These are phyloP conservation scores for Perizoma affinitatum DNA, from an alignment of 2,888 invertebrate species.

Conservation along the genomic window DNA sequence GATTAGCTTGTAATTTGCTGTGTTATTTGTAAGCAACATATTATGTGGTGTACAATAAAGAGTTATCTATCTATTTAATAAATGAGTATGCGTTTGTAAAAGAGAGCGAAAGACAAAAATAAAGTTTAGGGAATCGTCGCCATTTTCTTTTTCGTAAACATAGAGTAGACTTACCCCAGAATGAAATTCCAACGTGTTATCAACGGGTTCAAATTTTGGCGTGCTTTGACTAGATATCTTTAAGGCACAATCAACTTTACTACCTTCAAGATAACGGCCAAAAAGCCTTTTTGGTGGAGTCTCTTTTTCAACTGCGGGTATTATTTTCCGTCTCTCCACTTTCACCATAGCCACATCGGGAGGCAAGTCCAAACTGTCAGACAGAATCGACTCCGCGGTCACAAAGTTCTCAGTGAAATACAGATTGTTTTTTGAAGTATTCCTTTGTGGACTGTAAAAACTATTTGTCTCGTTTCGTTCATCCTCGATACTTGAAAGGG, in stretches of 20 bases:
- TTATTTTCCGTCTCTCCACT: slow-evolving; percentile 53
- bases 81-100: too few species aligned
- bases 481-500: slow-evolving; percentile 74
- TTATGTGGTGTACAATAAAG: too few species aligned
- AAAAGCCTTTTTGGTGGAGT: slow-evolving; percentile 51
- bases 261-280: slow-evolving; percentile 23
- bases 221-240: slow-evolving; percentile 56
- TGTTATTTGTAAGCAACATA: too few species aligned
- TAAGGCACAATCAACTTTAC: slow-evolving; percentile 47
- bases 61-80: too few species aligned
- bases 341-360: slow-evolving; percentile 64
- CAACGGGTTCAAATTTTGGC: slow-evolving; percentile 45
- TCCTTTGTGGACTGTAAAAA: slow-evolving; percentile 69
- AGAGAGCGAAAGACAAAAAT: too few species aligned
- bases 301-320: slow-evolving; percentile 49
- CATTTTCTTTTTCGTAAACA: too few species aligned
- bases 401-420: slow-evolving; percentile 73
- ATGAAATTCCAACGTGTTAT: slow-evolving; percentile 57
- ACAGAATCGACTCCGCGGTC: slow-evolving; percentile 62
- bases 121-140: too few species aligned
- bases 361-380: slow-evolving; percentile 49
- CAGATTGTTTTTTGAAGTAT: slow-evolving; percentile 77
- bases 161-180: slow-evolving; percentile 51
- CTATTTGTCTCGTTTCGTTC: slow-evolving; percentile 61
- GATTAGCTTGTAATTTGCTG: too few species aligned